Evolutionary conservation across 1,140 invertebrate species (phyloP).

Genomic region (Elysia chlorotica): DNA sequence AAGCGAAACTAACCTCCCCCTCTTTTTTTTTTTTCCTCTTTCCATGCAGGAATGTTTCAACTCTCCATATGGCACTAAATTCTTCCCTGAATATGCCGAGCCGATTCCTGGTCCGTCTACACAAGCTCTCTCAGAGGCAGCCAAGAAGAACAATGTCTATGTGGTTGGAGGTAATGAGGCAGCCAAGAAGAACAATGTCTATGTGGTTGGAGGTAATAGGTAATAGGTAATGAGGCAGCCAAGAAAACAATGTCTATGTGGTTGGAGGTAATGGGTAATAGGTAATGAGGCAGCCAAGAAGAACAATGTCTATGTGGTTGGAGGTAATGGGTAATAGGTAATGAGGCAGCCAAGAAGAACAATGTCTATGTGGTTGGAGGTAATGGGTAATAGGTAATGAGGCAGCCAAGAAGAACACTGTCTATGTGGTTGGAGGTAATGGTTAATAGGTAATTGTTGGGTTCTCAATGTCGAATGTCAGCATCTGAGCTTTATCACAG

Average conservation of each 20-base stretch:
- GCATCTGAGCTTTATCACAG: no score
- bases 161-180: constrained; percentile 63
- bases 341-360: constrained; percentile 77
- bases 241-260: constrained; percentile 78
- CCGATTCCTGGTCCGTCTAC: constrained; percentile 75
- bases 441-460: no score
- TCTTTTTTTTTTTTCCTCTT: no score
- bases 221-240: no score
- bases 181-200: no score
- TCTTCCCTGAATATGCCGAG: constrained; percentile 87
- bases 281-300: no score
- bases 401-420: no score
- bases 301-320: constrained; percentile 82
- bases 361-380: constrained; percentile 71
- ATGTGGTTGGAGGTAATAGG: constrained; percentile 78
- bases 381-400: no score
- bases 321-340: no score
- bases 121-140: constrained; percentile 72
- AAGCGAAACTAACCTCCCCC: no score
- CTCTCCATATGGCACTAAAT: constrained; percentile 88
- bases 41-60: constrained; percentile 90
- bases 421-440: constrained; percentile 80
- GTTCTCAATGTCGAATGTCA: constrained; percentile 76
- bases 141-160: constrained; percentile 79
- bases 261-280: constrained; percentile 78